Evolutionary conservation across 2,797 vertebrate genomes (phyloP).

Genomic region (Tiaroga cobitis): DNA sequence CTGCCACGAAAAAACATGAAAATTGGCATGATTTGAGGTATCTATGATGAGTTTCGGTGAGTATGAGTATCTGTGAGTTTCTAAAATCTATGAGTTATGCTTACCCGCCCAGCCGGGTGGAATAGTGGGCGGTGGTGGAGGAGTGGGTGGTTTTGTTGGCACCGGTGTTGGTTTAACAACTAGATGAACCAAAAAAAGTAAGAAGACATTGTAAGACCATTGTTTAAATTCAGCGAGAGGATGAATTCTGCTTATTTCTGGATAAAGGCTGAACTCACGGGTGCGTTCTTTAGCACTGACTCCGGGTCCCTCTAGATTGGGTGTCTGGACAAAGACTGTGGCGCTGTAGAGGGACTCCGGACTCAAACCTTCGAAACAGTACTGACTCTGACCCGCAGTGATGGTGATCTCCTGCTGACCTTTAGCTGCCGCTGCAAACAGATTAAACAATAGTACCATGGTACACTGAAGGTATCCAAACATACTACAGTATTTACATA

Average conservation of each 20-base stretch:
- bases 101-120: conserved; percentile 93
- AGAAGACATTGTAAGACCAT: background rate
- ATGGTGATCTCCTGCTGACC: conserved; percentile 95
- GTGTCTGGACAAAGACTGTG: conserved; percentile 92
- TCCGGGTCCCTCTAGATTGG: conserved; percentile 92
- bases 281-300: conserved; percentile 86
- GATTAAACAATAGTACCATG: background rate
- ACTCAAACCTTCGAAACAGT: conserved; percentile 92
- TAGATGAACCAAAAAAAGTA: conserved; percentile 65
- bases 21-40: background rate
- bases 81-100: conserved; percentile 21
- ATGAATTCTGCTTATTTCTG: background rate
- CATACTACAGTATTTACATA: background rate
- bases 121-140: conserved; percentile 91
- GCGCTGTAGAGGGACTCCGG: conserved; percentile 87
- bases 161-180: conserved; percentile 90
- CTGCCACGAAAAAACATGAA: background rate
- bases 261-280: conserved; percentile 73
- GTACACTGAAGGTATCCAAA: background rate
- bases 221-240: background rate
- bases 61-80: background rate
- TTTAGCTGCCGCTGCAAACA: conserved; percentile 70
- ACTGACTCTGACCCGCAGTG: conserved; percentile 86
- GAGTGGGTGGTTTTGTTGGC: conserved; percentile 89
- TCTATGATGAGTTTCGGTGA: no score